Conservation (phyloP, 30 jellyfish, hydroid and myxozoan genomes). For the Cassiopea andromeda region DNA sequence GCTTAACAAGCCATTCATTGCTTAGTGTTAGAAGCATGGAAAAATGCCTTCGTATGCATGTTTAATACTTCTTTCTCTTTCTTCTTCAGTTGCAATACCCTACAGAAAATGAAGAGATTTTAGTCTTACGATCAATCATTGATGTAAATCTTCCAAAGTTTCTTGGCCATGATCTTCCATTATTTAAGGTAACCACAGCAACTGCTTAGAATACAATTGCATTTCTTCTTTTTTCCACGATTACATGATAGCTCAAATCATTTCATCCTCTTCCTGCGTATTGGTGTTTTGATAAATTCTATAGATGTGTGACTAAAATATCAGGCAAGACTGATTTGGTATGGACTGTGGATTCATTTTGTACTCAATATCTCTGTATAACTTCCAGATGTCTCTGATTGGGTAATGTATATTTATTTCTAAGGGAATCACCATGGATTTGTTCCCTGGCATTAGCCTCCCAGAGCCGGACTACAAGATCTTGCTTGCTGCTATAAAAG, state of each 20-base stretch:
- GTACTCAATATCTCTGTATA: background rate
- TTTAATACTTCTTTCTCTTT: background rate
- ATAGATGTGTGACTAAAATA: too few relatives aligned
- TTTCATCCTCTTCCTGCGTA: too few relatives aligned
- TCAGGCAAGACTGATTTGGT: background rate
- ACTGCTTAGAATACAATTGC: background rate
- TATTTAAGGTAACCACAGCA: slow-evolving; percentile 75
- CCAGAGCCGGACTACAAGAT: slow-evolving; percentile 98
- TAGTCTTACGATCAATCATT: slow-evolving; percentile 92
- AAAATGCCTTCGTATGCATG: too few relatives aligned
- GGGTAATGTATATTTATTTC: background rate
- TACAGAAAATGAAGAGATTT: slow-evolving; percentile 90
- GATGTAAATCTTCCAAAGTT: slow-evolving; percentile 98
- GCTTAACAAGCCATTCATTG: too few relatives aligned
- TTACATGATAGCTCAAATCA: too few relatives aligned
- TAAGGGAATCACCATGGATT: slow-evolving; percentile 95
- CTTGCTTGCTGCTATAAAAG: slow-evolving; percentile 86
- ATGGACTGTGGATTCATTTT: background rate
- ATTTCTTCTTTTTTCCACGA: too few relatives aligned
- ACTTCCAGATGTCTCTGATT: background rate
- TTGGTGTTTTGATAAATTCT: too few relatives aligned
- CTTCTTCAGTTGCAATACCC: slow-evolving; percentile 89
- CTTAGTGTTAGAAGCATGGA: too few relatives aligned
- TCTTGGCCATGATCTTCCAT: slow-evolving; percentile 94
- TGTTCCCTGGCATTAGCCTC: slow-evolving; percentile 92